A percentile compares a stretch with the other conserved stretches of the same genome.
Conservation (phyloP, 2,888 invertebrate genomes). For the Pristionchus mayeri region DNA sequence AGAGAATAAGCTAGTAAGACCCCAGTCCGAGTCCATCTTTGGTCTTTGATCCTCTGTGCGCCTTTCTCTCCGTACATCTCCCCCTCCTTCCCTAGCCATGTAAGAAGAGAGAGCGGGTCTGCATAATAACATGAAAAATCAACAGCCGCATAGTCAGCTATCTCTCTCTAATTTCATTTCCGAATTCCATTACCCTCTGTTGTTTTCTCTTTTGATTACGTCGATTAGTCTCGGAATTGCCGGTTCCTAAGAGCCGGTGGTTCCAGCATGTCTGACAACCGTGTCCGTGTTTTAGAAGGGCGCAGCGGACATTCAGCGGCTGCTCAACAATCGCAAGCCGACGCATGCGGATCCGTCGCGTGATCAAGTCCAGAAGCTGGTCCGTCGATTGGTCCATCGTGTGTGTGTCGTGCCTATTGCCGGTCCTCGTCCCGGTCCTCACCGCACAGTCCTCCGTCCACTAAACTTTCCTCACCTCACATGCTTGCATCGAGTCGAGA, state of each 20-base stretch:
- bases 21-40: neutral
- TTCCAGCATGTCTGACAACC: constrained; percentile 18
- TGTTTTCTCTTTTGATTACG: neutral
- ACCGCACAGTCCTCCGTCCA: neutral
- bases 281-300: constrained; percentile 64
- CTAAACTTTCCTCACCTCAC: neutral
- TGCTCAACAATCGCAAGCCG: constrained; percentile 68
- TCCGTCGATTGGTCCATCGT: constrained; percentile 52
- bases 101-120: constrained; percentile 35
- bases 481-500: neutral
- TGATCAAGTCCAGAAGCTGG: constrained; percentile 74
- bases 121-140: constrained; percentile 12
- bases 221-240: neutral
- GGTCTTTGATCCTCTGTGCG: constrained; percentile 28
- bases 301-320: constrained; percentile 69
- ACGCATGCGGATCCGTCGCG: constrained; percentile 57
- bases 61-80: constrained; percentile 1
- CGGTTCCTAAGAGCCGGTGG: neutral
- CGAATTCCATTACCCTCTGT: constrained; percentile 37
- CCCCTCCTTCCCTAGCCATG: neutral
- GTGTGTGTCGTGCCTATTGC: neutral
- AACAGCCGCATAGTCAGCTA: constrained; percentile 14
- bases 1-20: constrained; percentile 44
- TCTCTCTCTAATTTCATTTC: constrained; percentile 12
- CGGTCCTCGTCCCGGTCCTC: neutral